Percentiles rank a stretch among this genome's conserved stretches.
Evolutionary conservation across 2,113 vertebrate genomes (phyloP).

Genomic region (Phylloscopus trochiloides): DNA sequence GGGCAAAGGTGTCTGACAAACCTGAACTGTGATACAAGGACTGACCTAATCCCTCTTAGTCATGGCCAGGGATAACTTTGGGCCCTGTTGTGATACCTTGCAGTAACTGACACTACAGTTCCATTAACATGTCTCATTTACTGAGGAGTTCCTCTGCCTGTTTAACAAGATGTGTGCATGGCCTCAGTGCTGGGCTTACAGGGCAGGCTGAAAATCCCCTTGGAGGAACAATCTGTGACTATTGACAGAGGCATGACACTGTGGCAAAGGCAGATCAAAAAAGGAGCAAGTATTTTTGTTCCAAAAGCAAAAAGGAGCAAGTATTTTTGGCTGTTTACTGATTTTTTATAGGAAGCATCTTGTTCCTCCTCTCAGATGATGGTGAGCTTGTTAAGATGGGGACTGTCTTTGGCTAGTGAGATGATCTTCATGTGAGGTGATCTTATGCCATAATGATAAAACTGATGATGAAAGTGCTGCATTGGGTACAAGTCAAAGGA

Average conservation of each 20-base stretch:
- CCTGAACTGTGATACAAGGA: background rate
- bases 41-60: background rate
- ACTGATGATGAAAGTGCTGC: background rate
- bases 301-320: background rate
- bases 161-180: background rate
- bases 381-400: background rate
- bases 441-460: background rate
- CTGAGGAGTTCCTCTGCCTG: background rate
- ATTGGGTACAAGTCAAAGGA: background rate
- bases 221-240: background rate
- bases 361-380: background rate
- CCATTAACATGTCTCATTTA: background rate
- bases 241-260: background rate
- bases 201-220: background rate
- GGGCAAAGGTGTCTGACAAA: background rate
- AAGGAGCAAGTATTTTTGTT: background rate
- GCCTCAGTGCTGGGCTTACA: background rate
- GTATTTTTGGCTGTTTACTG: background rate
- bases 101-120: background rate
- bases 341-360: background rate
- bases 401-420: background rate
- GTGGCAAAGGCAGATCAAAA: background rate
- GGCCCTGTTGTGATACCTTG: background rate
- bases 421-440: background rate
- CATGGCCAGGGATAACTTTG: background rate